These are phyloP conservation scores for Pristionchus entomophagus DNA, from an alignment of 2,888 invertebrate species.

Conservation along the genomic window DNA sequence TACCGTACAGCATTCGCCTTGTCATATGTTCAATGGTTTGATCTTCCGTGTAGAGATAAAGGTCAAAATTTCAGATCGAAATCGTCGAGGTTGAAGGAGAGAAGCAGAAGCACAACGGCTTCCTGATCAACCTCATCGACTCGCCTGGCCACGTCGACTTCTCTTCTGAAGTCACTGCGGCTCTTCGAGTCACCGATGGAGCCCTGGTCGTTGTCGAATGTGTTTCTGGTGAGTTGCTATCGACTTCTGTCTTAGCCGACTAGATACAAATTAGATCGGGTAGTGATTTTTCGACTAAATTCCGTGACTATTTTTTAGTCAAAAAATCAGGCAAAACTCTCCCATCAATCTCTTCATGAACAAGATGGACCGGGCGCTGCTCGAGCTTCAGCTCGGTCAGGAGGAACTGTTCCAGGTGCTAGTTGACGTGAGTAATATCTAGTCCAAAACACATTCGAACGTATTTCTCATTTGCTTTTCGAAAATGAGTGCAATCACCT, in stretches of 20 bases:
- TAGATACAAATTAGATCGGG: no score
- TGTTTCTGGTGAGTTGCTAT: conserved; percentile 7
- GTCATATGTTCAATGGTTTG: no score
- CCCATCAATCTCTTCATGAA: conserved; percentile 61
- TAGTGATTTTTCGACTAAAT: no score
- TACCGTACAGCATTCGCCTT: no score
- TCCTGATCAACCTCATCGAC: conserved; percentile 98
- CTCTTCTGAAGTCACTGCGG: conserved; percentile 77
- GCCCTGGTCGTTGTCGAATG: conserved; percentile 49
- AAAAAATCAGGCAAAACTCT: no score
- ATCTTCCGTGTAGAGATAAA: conserved; percentile 84
- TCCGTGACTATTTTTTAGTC: no score
- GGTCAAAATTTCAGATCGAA: no score
- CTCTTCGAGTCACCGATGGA: conserved; percentile 48
- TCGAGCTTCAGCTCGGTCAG: conserved; percentile 82
- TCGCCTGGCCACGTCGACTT: conserved; percentile 99
- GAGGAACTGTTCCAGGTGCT: conserved; percentile 97
- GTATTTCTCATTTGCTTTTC: no score
- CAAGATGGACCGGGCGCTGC: conserved; percentile 58
- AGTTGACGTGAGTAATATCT: no score
- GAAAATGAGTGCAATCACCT: no score
- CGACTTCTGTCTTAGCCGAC: background rate
- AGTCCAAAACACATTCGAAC: no score
- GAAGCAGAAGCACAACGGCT: conserved; percentile 82
- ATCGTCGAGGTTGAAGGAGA: conserved; percentile 81